Evolutionary conservation across 2,113 vertebrate genomes (phyloP).

Genomic region (Calyptomena viridis): DNA sequence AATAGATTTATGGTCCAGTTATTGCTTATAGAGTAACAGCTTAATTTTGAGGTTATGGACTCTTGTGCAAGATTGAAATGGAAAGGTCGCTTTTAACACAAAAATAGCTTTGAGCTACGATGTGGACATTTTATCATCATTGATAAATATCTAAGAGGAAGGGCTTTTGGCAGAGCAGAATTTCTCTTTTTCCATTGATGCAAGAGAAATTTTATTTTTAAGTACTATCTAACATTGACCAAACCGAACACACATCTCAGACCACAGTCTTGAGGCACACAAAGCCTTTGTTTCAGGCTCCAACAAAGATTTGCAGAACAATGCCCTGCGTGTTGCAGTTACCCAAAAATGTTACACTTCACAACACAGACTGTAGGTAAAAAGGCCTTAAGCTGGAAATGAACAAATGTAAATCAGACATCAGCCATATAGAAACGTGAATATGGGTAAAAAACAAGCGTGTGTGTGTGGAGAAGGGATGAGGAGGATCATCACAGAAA

Average conservation of each 20-base stretch:
- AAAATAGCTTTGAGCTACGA: not conserved
- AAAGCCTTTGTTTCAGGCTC: not conserved
- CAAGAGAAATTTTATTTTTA: not conserved
- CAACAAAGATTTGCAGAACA: not conserved
- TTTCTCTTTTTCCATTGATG: not conserved
- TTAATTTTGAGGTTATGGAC: not conserved
- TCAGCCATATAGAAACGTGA: not conserved
- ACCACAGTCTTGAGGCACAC: not conserved
- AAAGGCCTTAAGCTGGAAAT: not conserved
- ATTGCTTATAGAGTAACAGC: not conserved
- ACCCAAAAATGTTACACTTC: not conserved
- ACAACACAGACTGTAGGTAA: not conserved
- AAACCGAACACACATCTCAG: not conserved
- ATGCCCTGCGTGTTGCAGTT: fast-evolving
- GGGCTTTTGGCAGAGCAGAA: not conserved
- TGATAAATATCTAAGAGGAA: not conserved
- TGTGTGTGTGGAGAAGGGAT: not conserved
- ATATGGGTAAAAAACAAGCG: not conserved
- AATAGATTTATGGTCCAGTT: not conserved
- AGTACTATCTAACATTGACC: not conserved
- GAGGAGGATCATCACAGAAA: not conserved
- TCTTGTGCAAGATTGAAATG: not conserved
- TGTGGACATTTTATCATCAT: not conserved
- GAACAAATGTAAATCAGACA: not conserved
- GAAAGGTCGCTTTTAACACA: not conserved